Base-by-base conservation (phyloP, 2,113 vertebrate genomes). In the Thymallus thymallus region DNA sequence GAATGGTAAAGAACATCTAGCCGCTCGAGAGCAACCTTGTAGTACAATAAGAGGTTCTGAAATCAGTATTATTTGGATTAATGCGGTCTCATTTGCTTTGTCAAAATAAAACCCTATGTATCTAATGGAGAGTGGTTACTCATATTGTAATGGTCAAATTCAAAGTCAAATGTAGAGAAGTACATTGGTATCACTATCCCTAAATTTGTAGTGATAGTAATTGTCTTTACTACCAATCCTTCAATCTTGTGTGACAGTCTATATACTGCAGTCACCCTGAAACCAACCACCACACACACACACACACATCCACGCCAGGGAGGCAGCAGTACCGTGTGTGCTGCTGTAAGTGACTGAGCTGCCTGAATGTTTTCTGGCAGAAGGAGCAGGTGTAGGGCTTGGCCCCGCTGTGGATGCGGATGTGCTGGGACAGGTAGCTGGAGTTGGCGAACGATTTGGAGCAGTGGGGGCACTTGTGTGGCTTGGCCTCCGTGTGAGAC, bases 401-500 rank as follows among this genome's bases (percentile, higher is more conserved):
- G 88, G 97, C 97, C 87, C 97, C 97, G 29, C 95, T 98, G 92
- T 99, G 97, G 88, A 99, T 99, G 79, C 97, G 96, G 88, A 99
- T 94, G 92, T 99, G 97, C 93, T 99, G 97, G 84, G 97, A 95
- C 94, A 99, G 94, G 92, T 99, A 99, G 94, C 96, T 98, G 92
- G 94, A 97, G 95, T 99, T 99, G 94, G 97, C 97, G 86, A 99
- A 99, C 48, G 96, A 97, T 93, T 99, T 99, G 90, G 97, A 98
- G 88, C 97, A 99, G 90, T 99, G 97, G 64, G 97, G 97, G 88
- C 97, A 99, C 94, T 99, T 98, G 93, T 99, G 97, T 76, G 97
- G 97, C 93, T 99, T 99, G 93, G 97, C 95, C 94, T 99, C 97
- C 0, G 97, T 98, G 82, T 99, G 97, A 56, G 97, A 98, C 92